phyloP scores from a whole-genome alignment of 1,140 invertebrate species.

The Trichomalopsis sarcophagae region DNA sequence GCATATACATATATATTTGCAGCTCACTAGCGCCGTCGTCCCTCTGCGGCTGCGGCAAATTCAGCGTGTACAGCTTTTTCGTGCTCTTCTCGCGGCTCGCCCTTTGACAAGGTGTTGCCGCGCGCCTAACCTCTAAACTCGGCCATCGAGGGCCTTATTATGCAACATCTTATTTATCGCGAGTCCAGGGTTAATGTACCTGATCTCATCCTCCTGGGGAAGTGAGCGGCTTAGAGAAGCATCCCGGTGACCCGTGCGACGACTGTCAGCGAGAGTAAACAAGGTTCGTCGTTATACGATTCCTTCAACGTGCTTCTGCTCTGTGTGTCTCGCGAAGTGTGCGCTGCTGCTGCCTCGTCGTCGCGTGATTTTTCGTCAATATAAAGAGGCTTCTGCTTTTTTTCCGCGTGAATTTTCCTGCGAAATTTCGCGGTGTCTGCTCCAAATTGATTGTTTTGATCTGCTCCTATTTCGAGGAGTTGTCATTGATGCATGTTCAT shows the following conservation, averaged over 20 bases:
- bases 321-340: neutral
- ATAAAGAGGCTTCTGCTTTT: conserved; percentile 1
- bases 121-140: conserved; percentile 21
- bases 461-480: neutral
- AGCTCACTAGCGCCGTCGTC: neutral
- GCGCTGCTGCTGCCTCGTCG: neutral
- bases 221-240: neutral
- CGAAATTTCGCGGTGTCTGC: neutral
- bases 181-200: neutral
- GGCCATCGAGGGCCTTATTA: conserved; percentile 19
- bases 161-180: conserved; percentile 25
- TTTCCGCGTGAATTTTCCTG: neutral
- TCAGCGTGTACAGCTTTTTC: neutral
- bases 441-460: neutral
- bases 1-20: no score
- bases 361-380: neutral
- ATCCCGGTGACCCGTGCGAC: neutral
- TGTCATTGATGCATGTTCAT: neutral
- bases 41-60: neutral
- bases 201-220: neutral
- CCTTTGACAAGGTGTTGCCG: conserved; percentile 1
- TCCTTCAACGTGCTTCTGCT: neutral
- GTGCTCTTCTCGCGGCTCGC: neutral
- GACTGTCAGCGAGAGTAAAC: neutral
- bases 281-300: neutral